phyloP scores from a whole-genome alignment of 2,888 invertebrate genomes.

The Oligia fasciuncula region DNA sequence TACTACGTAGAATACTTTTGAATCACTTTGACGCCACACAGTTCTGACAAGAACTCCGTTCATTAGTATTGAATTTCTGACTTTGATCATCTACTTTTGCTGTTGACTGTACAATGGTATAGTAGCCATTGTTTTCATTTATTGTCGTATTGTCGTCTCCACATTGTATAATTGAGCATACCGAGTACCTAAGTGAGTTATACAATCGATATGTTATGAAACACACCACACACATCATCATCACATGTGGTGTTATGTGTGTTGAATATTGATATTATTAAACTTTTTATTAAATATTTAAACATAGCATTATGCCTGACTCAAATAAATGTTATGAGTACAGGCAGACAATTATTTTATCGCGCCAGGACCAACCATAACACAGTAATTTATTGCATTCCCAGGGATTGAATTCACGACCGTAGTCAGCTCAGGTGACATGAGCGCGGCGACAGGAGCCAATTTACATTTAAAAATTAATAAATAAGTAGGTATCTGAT shows the following conservation, averaged over 20 bases:
- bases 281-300: conserved; percentile 15
- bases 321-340: neutral
- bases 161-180: neutral
- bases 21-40: no score
- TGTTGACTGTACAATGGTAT: no score
- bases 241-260: no score
- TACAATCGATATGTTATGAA: neutral
- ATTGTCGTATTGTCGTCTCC: neutral
- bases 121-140: neutral
- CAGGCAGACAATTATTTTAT: neutral
- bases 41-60: no score
- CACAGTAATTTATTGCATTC: no score
- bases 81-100: no score
- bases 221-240: no score
- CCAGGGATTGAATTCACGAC: neutral
- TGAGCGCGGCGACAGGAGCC: no score
- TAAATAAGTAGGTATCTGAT: neutral
- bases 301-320: neutral
- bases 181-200: neutral
- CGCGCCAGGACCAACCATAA: neutral
- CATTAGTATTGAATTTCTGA: no score
- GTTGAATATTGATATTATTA: conserved; percentile 1
- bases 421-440: neutral
- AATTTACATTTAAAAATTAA: neutral
- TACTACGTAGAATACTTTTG: no score